Percentiles rank a stretch among this genome's conserved stretches.
Conservation (phyloP, 2,113 vertebrate genomes). For the Gracilinanus agilis region DNA sequence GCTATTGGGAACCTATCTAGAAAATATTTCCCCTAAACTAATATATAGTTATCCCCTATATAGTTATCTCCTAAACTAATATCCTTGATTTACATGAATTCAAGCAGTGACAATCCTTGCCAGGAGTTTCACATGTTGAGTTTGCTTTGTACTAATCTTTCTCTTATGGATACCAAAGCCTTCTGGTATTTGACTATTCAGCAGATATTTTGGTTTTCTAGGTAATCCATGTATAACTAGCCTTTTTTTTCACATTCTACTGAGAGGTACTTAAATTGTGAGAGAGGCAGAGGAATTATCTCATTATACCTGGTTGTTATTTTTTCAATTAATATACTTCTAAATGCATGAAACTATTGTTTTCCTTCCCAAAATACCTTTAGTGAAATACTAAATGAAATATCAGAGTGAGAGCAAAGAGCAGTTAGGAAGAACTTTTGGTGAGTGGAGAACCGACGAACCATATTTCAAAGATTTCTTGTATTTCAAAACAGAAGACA, state of each 20-base stretch:
- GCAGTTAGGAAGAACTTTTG: conserved; percentile 71
- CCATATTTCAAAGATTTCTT: conserved; percentile 79
- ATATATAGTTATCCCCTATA: not conserved
- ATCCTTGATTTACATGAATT: conserved; percentile 15
- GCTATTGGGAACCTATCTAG: not conserved
- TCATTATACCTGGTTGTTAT: not conserved
- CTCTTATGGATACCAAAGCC: not conserved
- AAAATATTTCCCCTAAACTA: not conserved
- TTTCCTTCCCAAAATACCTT: conserved; percentile 11
- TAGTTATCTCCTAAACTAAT: not conserved
- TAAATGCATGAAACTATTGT: conserved; percentile 16
- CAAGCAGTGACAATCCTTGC: not conserved
- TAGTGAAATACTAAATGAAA: conserved; percentile 27
- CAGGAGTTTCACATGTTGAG: not conserved
- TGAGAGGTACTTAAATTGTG: not conserved
- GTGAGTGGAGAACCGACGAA: conserved; percentile 77
- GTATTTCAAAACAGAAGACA: conserved; percentile 81
- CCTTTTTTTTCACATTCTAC: not conserved
- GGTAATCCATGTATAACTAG: not conserved
- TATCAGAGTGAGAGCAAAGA: conserved; percentile 53
- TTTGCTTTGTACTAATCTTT: conserved; percentile 13
- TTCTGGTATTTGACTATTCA: not conserved
- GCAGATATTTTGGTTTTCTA: conserved; percentile 8
- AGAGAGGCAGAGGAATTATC: not conserved
- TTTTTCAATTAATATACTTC: conserved; percentile 57